Conservation (phyloP, 2,113 vertebrate genomes). For the Macaca nemestrina region DNA sequence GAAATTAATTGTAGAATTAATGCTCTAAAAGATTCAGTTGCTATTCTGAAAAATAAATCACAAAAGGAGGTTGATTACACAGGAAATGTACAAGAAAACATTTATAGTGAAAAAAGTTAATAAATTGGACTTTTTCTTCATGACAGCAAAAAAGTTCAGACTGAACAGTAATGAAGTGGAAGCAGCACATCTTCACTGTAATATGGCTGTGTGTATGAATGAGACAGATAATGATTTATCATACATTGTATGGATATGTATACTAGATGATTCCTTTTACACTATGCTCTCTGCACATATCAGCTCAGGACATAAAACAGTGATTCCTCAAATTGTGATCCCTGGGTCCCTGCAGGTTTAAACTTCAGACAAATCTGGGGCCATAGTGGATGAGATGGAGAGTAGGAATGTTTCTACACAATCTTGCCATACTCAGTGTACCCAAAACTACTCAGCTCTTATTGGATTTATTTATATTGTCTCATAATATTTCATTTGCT, state of each 20-base stretch:
- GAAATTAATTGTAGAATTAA: conserved; percentile 10
- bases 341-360: neutral
- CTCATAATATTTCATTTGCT: neutral
- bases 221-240: neutral
- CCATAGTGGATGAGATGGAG: neutral
- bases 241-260: neutral
- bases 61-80: neutral
- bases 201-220: neutral
- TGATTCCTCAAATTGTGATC: neutral
- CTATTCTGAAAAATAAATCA: neutral
- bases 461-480: neutral
- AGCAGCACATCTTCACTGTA: neutral
- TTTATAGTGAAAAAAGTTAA: neutral
- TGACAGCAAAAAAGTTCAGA: neutral
- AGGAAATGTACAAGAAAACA: neutral
- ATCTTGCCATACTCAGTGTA: neutral
- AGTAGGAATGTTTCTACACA: neutral
- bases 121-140: neutral
- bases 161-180: neutral
- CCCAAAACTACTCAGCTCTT: neutral
- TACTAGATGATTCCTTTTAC: neutral
- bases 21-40: conserved; percentile 30
- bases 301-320: neutral
- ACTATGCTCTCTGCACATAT: neutral
- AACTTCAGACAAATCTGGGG: neutral